phyloP scores from a whole-genome alignment of 2,113 vertebrate species.

The Agelaius phoeniceus region DNA sequence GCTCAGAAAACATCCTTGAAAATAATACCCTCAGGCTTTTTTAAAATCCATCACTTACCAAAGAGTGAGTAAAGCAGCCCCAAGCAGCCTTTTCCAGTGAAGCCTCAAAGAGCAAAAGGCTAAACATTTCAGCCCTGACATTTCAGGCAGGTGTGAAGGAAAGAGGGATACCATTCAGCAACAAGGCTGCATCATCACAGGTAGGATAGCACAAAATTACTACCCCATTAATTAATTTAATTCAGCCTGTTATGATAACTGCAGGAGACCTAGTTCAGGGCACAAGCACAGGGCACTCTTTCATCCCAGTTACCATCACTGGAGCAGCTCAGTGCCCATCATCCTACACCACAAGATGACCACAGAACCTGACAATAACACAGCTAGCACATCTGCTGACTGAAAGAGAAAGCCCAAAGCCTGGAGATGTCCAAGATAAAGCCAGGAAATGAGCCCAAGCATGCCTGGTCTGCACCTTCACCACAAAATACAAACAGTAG shows the following conservation, averaged over 20 bases:
- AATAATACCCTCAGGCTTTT: background rate
- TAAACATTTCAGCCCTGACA: background rate
- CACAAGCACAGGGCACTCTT: background rate
- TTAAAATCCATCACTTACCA: background rate
- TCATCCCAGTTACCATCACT: background rate
- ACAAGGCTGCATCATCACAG: background rate
- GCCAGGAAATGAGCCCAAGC: background rate
- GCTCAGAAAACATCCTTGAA: slow-evolving; percentile 8
- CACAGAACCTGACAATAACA: background rate
- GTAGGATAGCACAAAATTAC: background rate
- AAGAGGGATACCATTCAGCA: background rate
- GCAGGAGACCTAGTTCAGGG: background rate
- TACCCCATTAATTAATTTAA: background rate
- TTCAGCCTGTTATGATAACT: background rate
- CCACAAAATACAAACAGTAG: background rate
- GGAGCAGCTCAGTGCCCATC: background rate
- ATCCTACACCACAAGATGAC: background rate
- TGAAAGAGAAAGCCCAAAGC: background rate
- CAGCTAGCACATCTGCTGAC: background rate
- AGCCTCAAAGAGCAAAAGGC: background rate
- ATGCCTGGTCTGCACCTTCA: background rate
- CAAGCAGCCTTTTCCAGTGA: background rate
- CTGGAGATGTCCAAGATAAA: background rate
- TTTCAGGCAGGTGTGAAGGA: background rate
- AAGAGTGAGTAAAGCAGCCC: background rate